A percentile compares a stretch with the other conserved stretches of the same genome.
phyloP scores from a whole-genome alignment of 2,797 vertebrate genomes.

The Sciurus carolinensis region DNA sequence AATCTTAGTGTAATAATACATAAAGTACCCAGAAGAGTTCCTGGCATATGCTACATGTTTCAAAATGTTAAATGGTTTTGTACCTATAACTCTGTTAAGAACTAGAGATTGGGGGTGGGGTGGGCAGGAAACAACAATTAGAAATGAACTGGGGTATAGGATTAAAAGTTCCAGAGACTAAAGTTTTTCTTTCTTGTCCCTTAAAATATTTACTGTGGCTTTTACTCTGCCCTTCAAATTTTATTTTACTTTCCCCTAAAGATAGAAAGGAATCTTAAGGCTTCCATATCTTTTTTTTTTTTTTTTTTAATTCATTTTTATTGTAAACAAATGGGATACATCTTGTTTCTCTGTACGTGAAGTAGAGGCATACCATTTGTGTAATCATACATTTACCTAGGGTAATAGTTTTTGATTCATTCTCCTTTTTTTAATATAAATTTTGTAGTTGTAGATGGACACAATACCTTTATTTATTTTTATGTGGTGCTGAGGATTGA shows the following conservation, averaged over 20 bases:
- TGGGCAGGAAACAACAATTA: too few species aligned
- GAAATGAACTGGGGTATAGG: background rate
- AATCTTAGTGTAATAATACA: conserved; percentile 37
- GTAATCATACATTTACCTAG: too few species aligned
- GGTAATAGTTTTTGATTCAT: too few species aligned
- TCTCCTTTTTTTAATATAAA: too few species aligned
- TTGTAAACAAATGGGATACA: too few species aligned
- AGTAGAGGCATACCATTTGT: too few species aligned
- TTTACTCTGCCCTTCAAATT: conserved; percentile 61
- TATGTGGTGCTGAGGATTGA: too few species aligned
- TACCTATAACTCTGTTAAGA: background rate
- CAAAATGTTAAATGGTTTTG: conserved; percentile 23
- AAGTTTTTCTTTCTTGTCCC: conserved; percentile 26
- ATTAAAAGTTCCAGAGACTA: conserved; percentile 35
- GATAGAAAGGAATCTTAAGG: conserved; percentile 53
- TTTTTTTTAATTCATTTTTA: too few species aligned
- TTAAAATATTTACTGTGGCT: conserved; percentile 46
- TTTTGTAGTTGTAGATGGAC: too few species aligned
- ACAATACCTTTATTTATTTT: too few species aligned
- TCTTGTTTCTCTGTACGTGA: too few species aligned
- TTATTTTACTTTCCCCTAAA: conserved; percentile 67
- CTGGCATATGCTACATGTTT: background rate
- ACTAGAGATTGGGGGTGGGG: background rate
- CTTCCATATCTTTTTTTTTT: background rate
- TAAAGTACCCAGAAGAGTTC: conserved; percentile 37